Conservation (phyloP, 2,888 invertebrate genomes). For the Nezara viridula region DNA sequence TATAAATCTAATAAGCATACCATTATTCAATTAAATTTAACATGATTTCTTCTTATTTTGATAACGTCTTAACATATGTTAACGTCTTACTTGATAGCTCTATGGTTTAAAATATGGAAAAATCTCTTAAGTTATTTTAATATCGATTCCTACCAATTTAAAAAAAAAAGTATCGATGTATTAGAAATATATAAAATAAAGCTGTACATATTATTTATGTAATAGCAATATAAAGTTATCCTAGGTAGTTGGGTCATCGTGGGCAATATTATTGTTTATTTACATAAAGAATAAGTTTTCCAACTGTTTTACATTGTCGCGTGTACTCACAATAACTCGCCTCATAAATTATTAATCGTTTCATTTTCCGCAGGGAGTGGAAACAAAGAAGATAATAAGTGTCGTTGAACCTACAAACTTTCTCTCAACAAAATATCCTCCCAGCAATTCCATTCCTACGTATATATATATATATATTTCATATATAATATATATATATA, state of each 20-base stretch:
- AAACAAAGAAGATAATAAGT: slow-evolving; percentile 20
- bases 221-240: background rate
- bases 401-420: slow-evolving; percentile 22
- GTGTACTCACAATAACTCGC: background rate
- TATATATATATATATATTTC: too few relatives aligned
- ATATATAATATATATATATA: too few relatives aligned
- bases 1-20: too few relatives aligned
- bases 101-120: too few relatives aligned
- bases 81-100: too few relatives aligned
- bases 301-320: background rate
- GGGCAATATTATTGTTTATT: background rate
- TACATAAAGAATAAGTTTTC: background rate
- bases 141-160: too few relatives aligned
- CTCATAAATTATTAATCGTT: background rate
- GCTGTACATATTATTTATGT: background rate
- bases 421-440: background rate
- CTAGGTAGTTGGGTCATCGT: too few relatives aligned
- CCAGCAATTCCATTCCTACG: background rate
- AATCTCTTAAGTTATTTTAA: too few relatives aligned
- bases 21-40: too few relatives aligned
- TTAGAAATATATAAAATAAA: background rate
- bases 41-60: too few relatives aligned
- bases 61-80: too few relatives aligned
- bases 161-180: too few relatives aligned
- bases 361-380: background rate